Evolutionary conservation across 1,140 invertebrate species (phyloP).

Genomic region (Varroa destructor): DNA sequence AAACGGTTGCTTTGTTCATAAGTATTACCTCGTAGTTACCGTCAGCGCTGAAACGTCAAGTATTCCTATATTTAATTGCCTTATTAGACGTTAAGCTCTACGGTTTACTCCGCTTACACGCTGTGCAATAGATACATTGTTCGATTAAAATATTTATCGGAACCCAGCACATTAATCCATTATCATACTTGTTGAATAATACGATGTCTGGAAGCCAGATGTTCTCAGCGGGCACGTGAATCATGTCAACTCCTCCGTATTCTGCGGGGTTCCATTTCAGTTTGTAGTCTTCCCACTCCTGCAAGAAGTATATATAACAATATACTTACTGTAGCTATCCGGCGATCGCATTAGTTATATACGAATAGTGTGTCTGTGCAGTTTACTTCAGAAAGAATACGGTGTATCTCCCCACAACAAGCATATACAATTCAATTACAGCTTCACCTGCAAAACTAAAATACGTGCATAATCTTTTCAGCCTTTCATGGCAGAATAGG

Average conservation of each 20-base stretch:
- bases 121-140: background rate
- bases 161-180: too few species aligned
- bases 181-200: slow-evolving; percentile 72
- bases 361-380: slow-evolving; percentile 12
- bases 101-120: background rate
- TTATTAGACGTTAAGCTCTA: slow-evolving; percentile 9
- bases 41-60: slow-evolving; percentile 57
- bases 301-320: slow-evolving; percentile 32
- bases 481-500: too few species aligned
- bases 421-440: too few species aligned
- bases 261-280: slow-evolving; percentile 87
- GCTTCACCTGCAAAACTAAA: too few species aligned
- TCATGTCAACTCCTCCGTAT: slow-evolving; percentile 84
- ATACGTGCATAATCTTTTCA: too few species aligned
- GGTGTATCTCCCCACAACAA: slow-evolving; percentile 21
- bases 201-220: slow-evolving; percentile 91
- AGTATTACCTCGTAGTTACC: slow-evolving; percentile 93
- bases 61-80: slow-evolving; percentile 35
- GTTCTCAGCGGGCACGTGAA: slow-evolving; percentile 80
- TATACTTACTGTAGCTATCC: background rate
- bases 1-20: slow-evolving; percentile 87
- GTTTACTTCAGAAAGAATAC: slow-evolving; percentile 20
- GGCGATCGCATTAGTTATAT: background rate
- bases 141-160: too few species aligned
- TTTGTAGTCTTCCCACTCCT: slow-evolving; percentile 95